These are phyloP conservation scores for Schizopygopsis malacanthus DNA, from an alignment of 2,797 vertebrate species.

Conservation along the genomic window DNA sequence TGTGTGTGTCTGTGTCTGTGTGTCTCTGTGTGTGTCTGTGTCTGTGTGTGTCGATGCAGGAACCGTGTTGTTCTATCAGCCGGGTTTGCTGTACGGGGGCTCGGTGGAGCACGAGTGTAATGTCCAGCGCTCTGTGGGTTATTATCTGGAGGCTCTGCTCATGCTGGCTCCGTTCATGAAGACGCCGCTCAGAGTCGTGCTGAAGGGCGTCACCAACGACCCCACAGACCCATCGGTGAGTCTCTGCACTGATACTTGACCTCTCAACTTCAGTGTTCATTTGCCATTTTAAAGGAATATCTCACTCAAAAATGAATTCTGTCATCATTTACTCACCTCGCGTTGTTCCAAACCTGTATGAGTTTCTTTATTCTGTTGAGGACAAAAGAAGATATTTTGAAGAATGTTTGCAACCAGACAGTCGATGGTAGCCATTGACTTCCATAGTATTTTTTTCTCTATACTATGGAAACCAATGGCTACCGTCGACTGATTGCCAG, in stretches of 20 bases:
- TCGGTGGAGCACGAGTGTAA: conserved; percentile 91
- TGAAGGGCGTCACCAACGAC: conserved; percentile 93
- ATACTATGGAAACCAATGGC: no score
- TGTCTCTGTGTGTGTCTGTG: no score
- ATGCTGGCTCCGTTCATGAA: conserved; percentile 97
- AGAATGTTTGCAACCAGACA: background rate
- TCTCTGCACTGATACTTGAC: background rate
- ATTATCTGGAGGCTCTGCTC: conserved; percentile 92
- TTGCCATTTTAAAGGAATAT: background rate
- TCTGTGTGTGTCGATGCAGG: conserved; percentile 71
- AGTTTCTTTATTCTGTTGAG: background rate
- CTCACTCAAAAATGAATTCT: background rate
- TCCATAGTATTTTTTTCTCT: background rate
- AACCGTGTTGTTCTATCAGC: conserved; percentile 91
- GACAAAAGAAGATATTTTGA: background rate
- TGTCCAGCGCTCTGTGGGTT: conserved; percentile 87
- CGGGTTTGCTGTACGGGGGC: conserved; percentile 90
- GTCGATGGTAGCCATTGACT: background rate
- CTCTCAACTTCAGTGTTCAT: background rate
- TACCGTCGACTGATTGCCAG: no score
- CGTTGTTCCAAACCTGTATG: background rate
- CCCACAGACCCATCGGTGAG: conserved; percentile 92
- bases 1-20: background rate
- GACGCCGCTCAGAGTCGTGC: conserved; percentile 83
- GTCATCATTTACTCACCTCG: background rate